These are phyloP conservation scores for Cyanistes caeruleus DNA, from an alignment of 2,113 vertebrate species.

Conservation along the genomic window DNA sequence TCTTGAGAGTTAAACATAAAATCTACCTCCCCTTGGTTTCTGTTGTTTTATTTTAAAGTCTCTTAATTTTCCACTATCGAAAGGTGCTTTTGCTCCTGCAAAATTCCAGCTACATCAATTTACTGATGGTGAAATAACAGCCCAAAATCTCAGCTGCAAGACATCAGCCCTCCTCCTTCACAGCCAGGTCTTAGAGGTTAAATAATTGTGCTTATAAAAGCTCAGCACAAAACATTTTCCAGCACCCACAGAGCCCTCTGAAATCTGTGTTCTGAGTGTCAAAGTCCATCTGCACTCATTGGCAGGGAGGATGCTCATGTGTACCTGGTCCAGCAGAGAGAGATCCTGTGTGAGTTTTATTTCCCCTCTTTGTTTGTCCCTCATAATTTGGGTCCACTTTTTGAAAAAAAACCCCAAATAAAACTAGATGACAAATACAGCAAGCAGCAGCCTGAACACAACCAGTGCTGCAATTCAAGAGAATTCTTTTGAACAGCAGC, in stretches of 20 bases:
- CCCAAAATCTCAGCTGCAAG: background rate
- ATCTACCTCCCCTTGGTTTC: background rate
- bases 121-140: background rate
- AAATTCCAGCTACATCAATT: background rate
- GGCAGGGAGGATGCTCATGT: background rate
- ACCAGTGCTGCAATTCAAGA: background rate
- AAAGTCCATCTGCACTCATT: background rate
- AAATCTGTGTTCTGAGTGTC: background rate
- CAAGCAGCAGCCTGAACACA: background rate
- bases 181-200: background rate
- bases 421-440: background rate
- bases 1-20: background rate
- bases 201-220: background rate
- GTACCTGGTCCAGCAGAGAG: background rate
- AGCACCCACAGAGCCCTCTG: background rate
- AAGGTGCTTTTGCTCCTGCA: background rate
- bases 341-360: background rate
- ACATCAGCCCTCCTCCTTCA: background rate
- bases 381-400: background rate
- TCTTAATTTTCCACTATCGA: background rate
- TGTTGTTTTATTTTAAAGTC: background rate
- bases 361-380: background rate
- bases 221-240: background rate
- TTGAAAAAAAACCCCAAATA: fast-evolving
- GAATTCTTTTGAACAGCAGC: background rate